A percentile compares a stretch with the other conserved stretches of the same genome.
These are phyloP conservation scores for Ifrita kowaldi DNA, from an alignment of 2,113 vertebrate species.

Conservation along the genomic window DNA sequence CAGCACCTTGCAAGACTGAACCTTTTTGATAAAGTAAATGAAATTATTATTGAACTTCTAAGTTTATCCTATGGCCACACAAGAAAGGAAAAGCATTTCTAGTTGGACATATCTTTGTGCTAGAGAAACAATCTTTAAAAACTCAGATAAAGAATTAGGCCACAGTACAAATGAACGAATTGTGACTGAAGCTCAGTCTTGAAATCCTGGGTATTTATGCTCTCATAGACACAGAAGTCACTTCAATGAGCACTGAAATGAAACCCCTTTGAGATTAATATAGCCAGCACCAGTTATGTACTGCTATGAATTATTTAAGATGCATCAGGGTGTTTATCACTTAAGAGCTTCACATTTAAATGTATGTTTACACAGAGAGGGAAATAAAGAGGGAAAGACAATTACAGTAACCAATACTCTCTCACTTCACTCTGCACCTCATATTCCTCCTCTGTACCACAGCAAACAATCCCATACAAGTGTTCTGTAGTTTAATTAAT, in stretches of 20 bases:
- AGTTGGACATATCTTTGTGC: background rate
- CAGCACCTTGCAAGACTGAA: background rate
- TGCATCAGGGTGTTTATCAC: background rate
- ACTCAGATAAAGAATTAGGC: background rate
- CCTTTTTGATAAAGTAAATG: background rate
- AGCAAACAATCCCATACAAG: background rate
- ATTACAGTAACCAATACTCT: background rate
- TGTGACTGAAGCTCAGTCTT: background rate
- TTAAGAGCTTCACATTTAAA: background rate
- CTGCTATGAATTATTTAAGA: background rate
- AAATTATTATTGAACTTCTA: background rate
- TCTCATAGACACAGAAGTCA: background rate
- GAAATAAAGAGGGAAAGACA: background rate
- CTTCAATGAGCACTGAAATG: background rate
- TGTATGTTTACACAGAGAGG: background rate
- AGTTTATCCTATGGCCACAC: background rate
- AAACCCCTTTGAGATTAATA: background rate
- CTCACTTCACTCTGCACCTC: background rate
- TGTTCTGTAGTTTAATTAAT: background rate
- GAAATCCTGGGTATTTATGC: background rate
- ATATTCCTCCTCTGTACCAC: background rate
- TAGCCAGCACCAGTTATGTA: background rate
- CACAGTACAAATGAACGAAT: accelerated
- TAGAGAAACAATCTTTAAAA: background rate
- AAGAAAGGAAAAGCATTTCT: background rate